Conservation (phyloP, 37 sponge, comb jelly and placozoan genomes). For the Tethya wilhelma region DNA sequence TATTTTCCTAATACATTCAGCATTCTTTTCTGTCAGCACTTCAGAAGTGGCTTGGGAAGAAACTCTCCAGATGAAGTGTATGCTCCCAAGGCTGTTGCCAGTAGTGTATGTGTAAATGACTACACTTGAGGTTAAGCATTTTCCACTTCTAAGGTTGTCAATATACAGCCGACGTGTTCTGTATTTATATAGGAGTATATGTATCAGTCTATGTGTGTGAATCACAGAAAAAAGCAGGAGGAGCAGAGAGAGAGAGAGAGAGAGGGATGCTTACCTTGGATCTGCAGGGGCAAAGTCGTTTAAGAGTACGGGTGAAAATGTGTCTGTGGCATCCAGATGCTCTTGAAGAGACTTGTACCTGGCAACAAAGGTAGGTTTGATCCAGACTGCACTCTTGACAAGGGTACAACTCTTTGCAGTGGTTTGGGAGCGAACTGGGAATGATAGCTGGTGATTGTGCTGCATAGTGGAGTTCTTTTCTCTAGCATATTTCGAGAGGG, state of each 20-base stretch:
- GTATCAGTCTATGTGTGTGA: no score
- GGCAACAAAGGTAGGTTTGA: neutral
- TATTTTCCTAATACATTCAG: conserved; percentile 13
- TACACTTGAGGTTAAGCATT: neutral
- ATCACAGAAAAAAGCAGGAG: no score
- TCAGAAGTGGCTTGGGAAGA: neutral
- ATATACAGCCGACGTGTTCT: neutral
- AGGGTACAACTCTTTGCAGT: neutral
- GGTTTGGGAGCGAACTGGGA: neutral
- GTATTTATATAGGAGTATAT: no score
- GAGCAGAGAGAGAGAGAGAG: no score
- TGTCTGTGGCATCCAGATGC: neutral
- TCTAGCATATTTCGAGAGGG: neutral
- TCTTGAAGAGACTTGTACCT: neutral
- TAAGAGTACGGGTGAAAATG: neutral
- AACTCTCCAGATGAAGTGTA: conserved; percentile 50
- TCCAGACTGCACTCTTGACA: neutral
- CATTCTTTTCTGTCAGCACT: neutral
- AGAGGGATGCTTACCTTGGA: neutral
- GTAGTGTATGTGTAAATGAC: conserved; percentile 26
- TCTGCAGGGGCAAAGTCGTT: conserved; percentile 3
- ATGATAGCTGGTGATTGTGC: neutral
- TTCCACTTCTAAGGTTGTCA: neutral
- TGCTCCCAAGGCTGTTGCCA: conserved; percentile 49
- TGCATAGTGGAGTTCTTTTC: neutral